Conservation (phyloP, 1,140 invertebrate species). For the Sinonovacula constricta region DNA sequence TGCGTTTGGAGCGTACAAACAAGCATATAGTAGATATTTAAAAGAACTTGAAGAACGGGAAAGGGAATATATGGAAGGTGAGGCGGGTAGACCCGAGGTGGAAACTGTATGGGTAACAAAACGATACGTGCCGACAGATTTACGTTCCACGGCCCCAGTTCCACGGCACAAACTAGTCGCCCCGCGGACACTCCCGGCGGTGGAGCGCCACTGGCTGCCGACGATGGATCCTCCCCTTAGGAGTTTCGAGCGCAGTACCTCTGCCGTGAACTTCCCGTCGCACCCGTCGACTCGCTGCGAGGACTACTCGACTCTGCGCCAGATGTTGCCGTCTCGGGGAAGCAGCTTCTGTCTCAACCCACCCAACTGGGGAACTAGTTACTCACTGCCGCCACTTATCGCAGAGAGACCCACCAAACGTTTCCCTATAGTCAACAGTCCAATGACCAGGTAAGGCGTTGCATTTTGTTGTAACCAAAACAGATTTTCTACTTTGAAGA, state of each 20-base stretch:
- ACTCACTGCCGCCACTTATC: conserved; percentile 51
- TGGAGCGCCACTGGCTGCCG: conserved; percentile 70
- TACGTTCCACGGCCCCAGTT: conserved; percentile 70
- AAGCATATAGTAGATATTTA: conserved; percentile 62
- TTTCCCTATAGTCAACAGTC: conserved; percentile 72
- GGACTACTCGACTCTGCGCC: conserved; percentile 75
- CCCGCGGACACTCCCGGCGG: conserved; percentile 41
- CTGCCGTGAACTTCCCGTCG: conserved; percentile 56
- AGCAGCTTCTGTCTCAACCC: conserved; percentile 53
- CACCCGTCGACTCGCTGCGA: conserved; percentile 68
- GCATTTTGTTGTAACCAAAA: not conserved
- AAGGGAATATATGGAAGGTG: conserved; percentile 30
- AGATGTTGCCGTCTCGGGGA: conserved; percentile 72
- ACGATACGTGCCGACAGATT: conserved; percentile 70
- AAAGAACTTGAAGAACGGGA: conserved; percentile 58
- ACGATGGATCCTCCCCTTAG: conserved; percentile 64
- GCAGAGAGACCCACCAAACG: conserved; percentile 43
- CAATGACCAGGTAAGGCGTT: conserved; percentile 72
- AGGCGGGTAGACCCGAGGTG: conserved; percentile 28
- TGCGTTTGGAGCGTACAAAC: conserved; percentile 67
- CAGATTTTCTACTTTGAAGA: too few relatives aligned
- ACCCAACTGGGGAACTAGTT: conserved; percentile 70
- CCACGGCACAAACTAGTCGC: conserved; percentile 69
- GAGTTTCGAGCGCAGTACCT: conserved; percentile 60
- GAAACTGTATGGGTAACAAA: conserved; percentile 73